phyloP scores from a whole-genome alignment of 2,113 vertebrate genomes.

The Oryzias javanicus region DNA sequence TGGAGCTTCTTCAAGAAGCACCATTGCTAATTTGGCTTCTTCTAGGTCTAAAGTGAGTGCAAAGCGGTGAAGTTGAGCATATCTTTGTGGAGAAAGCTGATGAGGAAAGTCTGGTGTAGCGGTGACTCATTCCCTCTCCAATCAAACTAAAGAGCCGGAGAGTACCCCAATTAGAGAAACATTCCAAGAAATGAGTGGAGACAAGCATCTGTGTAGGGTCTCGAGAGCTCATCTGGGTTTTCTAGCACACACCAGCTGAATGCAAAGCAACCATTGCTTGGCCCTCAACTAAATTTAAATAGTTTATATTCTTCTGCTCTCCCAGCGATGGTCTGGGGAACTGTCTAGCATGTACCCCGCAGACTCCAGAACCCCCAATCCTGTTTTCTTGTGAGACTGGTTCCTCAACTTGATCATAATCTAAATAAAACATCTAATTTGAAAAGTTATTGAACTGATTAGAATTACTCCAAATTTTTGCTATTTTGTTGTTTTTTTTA shows the following conservation, averaged over 20 bases:
- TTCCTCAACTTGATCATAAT: too few relatives aligned
- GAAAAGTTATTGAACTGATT: too few relatives aligned
- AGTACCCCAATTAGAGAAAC: slow-evolving; percentile 47
- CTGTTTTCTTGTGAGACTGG: too few relatives aligned
- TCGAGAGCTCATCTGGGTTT: slow-evolving; percentile 23
- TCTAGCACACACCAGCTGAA: slow-evolving; percentile 7
- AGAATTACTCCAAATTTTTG: too few relatives aligned
- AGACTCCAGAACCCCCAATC: too few relatives aligned
- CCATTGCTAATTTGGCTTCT: too few relatives aligned
- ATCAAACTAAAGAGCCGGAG: slow-evolving; percentile 51
- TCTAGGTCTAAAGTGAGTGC: neutral
- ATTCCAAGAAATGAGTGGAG: slow-evolving; percentile 25
- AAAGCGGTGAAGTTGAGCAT: slow-evolving; percentile 7
- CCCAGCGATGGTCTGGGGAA: too few relatives aligned
- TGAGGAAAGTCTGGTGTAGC: slow-evolving; percentile 37
- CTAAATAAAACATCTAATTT: too few relatives aligned
- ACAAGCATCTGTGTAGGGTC: slow-evolving; percentile 36
- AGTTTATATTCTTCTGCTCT: slow-evolving; percentile 1
- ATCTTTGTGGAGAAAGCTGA: slow-evolving; percentile 45
- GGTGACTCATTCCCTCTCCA: slow-evolving; percentile 37
- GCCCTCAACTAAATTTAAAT: neutral
- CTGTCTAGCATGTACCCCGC: too few relatives aligned
- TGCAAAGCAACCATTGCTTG: neutral
- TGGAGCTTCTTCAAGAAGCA: too few relatives aligned
- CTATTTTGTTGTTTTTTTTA: too few relatives aligned